phyloP scores from a whole-genome alignment of 2,113 vertebrate genomes.

The Corvus hawaiiensis region DNA sequence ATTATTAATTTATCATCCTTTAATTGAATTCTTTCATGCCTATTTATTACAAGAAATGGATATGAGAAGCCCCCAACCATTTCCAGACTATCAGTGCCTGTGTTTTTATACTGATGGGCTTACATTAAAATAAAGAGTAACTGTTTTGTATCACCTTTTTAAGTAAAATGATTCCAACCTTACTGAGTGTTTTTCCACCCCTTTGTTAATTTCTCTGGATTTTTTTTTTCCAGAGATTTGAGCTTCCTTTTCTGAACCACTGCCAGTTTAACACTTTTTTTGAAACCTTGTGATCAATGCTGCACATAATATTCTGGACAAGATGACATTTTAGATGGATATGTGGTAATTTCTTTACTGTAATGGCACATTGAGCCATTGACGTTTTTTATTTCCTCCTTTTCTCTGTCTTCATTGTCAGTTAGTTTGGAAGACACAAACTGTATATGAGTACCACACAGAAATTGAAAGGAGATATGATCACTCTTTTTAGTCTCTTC shows the following conservation, averaged over 20 bases:
- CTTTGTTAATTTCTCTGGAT: neutral
- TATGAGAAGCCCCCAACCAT: neutral
- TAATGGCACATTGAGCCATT: neutral
- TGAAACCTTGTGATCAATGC: neutral
- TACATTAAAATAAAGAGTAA: neutral
- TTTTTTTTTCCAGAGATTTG: neutral
- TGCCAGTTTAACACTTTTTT: neutral
- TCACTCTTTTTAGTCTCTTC: neutral
- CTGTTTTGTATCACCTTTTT: neutral
- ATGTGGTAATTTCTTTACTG: neutral
- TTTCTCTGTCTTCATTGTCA: neutral
- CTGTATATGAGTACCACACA: neutral
- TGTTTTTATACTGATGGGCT: neutral
- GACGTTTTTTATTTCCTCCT: neutral
- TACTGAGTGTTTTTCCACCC: neutral
- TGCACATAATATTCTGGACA: neutral
- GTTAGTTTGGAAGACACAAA: neutral
- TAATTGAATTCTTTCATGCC: neutral
- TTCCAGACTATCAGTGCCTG: neutral
- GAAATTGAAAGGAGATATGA: neutral
- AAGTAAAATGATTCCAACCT: neutral
- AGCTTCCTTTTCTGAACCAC: neutral
- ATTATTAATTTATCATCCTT: neutral
- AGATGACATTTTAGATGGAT: neutral
- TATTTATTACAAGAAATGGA: neutral